Base-by-base conservation (phyloP, 1,140 invertebrate species). In the Homarus americanus region DNA sequence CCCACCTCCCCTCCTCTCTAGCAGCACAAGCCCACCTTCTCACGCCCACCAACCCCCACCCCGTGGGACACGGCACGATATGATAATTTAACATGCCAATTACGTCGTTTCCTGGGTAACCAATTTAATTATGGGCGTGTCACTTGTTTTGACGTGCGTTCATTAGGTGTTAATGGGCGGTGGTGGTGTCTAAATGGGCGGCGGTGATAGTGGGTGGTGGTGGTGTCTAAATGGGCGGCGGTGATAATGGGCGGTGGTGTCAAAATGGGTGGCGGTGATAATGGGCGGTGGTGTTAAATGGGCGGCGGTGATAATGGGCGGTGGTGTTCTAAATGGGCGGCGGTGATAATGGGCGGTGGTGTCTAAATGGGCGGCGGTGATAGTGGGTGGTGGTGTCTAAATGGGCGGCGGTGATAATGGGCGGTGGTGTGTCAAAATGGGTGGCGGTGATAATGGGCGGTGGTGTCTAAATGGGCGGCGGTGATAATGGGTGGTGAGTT, bases 41-140 rank as follows among this genome's bases (percentile, higher is more conserved):
- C 40, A 53, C 78, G 24, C 78, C 0, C 28, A 32, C 78, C 40
- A 1, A 9, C 66, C 66, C 7, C 66, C 66, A 32, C 49, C 78
- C 7, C 36, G 20, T 17, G 44, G 44, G 44, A 49, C 17, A 17
- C 44, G 44, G 44, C 69, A 72, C 69, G 40, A 38, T 76, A 76
- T 38, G 40, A 34, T 76, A 76, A 76, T 76, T 76, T 38, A 40
- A 79, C 38, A 20, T 79, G 76, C 76, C 76, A 79, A 79, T 79
- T 40, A 79, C 76, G 76, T 44, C 76, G 40, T 79, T 79, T 36
- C 76, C 38, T 28, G 32, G 76, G 76, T 79, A 79, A 79, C 76
- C 44, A 79, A 44, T 44, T 79, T 79, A 79, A 79, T 79, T 79
- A 79, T 79, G 15, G 4, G 4, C 76, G 41, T 34, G 76, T 79